Conservation (phyloP, 2,888 invertebrate species). For the Brachycybe producta region DNA sequence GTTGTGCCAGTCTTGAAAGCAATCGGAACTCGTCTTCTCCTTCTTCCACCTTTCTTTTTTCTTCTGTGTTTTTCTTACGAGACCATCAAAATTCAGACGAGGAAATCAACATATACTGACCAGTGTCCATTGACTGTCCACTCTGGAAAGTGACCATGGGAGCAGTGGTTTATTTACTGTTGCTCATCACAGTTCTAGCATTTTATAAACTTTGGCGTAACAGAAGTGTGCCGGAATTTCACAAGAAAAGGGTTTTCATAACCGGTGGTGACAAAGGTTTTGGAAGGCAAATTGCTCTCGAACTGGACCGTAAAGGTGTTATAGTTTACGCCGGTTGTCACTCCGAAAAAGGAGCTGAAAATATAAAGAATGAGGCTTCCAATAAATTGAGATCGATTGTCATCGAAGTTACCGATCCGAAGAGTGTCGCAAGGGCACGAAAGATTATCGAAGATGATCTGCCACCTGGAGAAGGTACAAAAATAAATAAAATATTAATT, state of each 20-base stretch:
- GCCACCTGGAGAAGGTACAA: constrained; percentile 9
- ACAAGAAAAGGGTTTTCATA: constrained; percentile 13
- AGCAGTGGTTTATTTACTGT: not conserved
- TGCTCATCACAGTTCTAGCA: not conserved
- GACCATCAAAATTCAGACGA: no score
- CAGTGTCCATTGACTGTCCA: not conserved
- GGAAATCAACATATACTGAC: not conserved
- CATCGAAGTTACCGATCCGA: constrained; percentile 13
- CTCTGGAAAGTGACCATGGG: not conserved
- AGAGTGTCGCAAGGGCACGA: constrained; percentile 5
- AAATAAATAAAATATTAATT: not conserved
- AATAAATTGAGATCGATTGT: constrained; percentile 1
- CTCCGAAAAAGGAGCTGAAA: constrained; percentile 12
- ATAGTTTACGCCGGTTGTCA: constrained; percentile 16
- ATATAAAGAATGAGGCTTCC: not conserved
- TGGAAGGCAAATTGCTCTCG: constrained; percentile 10
- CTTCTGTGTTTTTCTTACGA: no score
- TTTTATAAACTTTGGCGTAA: constrained; percentile 2
- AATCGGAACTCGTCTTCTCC: no score
- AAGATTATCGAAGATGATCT: constrained; percentile 15
- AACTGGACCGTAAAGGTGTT: constrained; percentile 10
- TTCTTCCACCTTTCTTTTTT: no score
- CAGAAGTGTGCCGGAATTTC: not conserved
- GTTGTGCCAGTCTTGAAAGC: no score
- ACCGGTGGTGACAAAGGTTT: constrained; percentile 15